Evolutionary conservation across 2,113 vertebrate species (phyloP).

Genomic region (Centrocercus urophasianus): DNA sequence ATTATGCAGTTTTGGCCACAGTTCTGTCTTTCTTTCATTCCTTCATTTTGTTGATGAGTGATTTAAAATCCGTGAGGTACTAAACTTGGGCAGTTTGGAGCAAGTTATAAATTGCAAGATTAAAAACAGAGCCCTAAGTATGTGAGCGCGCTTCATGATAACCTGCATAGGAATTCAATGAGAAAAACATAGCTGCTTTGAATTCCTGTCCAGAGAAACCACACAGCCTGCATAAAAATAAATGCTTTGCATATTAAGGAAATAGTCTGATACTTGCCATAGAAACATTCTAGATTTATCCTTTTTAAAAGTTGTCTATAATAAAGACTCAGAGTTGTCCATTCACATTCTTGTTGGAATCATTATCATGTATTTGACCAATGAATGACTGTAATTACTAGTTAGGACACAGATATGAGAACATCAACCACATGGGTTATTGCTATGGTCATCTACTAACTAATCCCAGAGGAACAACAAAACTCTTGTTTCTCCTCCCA

Average conservation of each 20-base stretch:
- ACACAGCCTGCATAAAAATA: slow-evolving; percentile 48
- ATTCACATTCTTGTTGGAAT: not conserved
- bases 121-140: slow-evolving; percentile 23
- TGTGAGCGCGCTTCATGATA: slow-evolving; percentile 1
- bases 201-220: slow-evolving; percentile 43
- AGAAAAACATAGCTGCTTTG: slow-evolving; percentile 52
- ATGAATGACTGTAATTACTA: not conserved
- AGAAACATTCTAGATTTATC: slow-evolving; percentile 12
- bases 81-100: not conserved
- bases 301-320: not conserved
- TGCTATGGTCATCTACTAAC: not conserved
- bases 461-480: not conserved
- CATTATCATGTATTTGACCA: not conserved
- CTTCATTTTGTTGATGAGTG: not conserved
- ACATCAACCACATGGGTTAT: not conserved
- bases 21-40: not conserved
- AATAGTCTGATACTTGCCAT: not conserved
- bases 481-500: not conserved
- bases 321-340: not conserved
- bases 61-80: slow-evolving; percentile 6
- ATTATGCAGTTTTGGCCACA: not conserved
- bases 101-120: not conserved
- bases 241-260: slow-evolving; percentile 43
- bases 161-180: slow-evolving; percentile 20
- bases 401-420: not conserved